phyloP scores from a whole-genome alignment of 2,888 invertebrate species.

The Seira musarum region DNA sequence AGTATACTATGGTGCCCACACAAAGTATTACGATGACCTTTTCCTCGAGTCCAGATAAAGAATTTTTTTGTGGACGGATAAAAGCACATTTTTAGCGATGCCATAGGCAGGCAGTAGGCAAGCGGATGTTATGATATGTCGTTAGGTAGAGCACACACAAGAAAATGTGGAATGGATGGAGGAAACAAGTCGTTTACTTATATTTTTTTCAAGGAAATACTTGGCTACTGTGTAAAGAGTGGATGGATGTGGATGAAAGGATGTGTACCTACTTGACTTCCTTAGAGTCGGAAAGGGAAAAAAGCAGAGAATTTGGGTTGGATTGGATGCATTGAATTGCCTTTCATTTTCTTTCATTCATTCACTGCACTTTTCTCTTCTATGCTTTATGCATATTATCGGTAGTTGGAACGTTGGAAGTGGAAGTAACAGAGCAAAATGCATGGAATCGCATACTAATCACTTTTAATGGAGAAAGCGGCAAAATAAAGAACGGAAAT shows the following conservation, averaged over 20 bases:
- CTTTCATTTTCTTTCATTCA: no score
- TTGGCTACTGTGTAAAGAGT: not conserved
- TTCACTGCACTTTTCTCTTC: constrained; percentile 21
- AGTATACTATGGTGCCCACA: not conserved
- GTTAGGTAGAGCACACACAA: not conserved
- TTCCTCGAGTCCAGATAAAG: constrained; percentile 11
- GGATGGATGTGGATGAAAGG: not conserved
- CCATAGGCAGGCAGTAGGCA: no score
- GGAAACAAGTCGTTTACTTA: constrained; percentile 53
- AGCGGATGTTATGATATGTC: not conserved
- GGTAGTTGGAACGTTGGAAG: no score
- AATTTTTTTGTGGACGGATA: not conserved
- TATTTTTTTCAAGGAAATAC: constrained; percentile 10
- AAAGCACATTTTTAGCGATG: not conserved
- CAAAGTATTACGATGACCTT: constrained; percentile 45
- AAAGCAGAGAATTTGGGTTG: constrained; percentile 1
- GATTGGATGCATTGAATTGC: no score
- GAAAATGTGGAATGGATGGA: not conserved
- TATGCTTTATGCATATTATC: not conserved
- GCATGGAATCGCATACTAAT: constrained; percentile 51
- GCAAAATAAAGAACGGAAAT: constrained; percentile 6
- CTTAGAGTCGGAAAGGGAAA: constrained; percentile 19
- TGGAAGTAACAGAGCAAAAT: not conserved
- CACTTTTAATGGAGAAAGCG: constrained; percentile 36
- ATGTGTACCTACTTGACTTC: constrained; percentile 43